Percentiles rank a stretch among this genome's conserved stretches.
Conservation (phyloP, 2,797 vertebrate genomes). For the Poliocrania exsul region DNA sequence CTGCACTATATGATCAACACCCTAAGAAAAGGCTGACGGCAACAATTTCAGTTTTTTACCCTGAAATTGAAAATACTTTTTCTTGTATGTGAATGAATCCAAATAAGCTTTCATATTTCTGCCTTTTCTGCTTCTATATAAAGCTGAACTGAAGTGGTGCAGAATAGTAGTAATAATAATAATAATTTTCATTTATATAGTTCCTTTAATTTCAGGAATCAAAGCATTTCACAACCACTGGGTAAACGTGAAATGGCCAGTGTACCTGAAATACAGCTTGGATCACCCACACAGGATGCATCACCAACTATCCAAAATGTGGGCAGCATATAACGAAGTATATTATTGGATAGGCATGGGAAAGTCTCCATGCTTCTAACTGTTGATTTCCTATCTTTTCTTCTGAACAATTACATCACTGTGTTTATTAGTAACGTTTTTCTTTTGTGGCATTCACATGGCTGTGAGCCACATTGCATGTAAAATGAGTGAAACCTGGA, state of each 20-base stretch:
- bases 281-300: neutral
- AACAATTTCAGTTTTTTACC: neutral
- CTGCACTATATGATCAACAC: neutral
- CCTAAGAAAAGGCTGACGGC: neutral
- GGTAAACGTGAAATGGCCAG: neutral
- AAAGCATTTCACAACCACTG: neutral
- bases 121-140: neutral
- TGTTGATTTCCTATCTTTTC: neutral
- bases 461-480: constrained; percentile 25
- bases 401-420: neutral
- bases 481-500: constrained; percentile 31
- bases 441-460: neutral
- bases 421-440: neutral
- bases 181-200: neutral
- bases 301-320: neutral
- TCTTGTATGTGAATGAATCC: neutral
- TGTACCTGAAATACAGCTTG: neutral
- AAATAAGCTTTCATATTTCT: neutral
- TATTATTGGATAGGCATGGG: neutral
- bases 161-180: neutral
- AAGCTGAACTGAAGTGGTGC: neutral
- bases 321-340: neutral
- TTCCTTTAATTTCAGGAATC: neutral
- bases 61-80: neutral
- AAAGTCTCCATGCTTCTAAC: neutral